phyloP scores from a whole-genome alignment of 53 echinoderm and acorn worm genomes.

The Zoroaster sp. region DNA sequence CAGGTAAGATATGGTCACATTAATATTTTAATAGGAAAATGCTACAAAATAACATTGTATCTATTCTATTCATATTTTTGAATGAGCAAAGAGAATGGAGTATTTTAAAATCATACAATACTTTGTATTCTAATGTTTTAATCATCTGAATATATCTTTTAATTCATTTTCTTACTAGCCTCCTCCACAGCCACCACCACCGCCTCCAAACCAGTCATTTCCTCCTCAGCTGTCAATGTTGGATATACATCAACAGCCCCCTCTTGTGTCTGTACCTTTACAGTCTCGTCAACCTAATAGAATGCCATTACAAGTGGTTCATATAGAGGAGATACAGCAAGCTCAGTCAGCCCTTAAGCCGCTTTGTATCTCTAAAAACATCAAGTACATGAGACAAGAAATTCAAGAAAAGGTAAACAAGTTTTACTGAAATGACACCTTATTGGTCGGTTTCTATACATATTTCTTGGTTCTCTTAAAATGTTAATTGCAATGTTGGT shows the following conservation, averaged over 20 bases:
- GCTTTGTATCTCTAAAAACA: constrained; percentile 20
- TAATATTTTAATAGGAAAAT: no score
- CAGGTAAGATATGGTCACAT: no score
- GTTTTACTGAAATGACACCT: not conserved
- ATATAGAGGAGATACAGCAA: constrained; percentile 37
- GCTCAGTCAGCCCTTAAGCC: constrained; percentile 40
- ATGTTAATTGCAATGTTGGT: no score
- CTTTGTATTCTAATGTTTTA: no score
- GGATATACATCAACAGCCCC: not conserved
- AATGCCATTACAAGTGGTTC: constrained; percentile 34
- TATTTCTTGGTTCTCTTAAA: no score
- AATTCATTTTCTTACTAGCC: no score
- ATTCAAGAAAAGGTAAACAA: constrained; percentile 46
- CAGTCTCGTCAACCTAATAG: not conserved
- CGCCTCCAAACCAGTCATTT: not conserved
- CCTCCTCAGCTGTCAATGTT: not conserved
- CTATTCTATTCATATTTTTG: no score
- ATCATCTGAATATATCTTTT: no score
- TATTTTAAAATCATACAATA: no score
- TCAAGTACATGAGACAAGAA: constrained; percentile 46
- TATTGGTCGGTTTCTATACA: not conserved
- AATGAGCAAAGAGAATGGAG: no score
- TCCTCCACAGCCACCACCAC: constrained; percentile 41
- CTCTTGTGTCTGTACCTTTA: no score
- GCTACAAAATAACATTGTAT: no score